phyloP scores from a whole-genome alignment of 2,113 vertebrate genomes.

The Heterocephalus glaber region DNA sequence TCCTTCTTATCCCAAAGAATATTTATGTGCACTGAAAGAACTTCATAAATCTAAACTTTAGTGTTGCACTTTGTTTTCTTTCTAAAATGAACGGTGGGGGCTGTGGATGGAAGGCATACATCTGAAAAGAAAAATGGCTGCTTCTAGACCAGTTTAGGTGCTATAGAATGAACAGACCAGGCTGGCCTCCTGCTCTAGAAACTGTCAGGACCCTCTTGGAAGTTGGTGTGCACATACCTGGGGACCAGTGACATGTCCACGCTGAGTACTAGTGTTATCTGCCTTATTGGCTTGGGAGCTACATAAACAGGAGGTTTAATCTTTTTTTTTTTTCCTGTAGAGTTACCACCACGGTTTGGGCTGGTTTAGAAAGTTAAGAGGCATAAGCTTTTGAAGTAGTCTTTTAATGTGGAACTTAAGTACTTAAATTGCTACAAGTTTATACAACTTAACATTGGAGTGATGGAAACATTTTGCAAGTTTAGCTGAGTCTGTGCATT shows the following conservation, averaged over 20 bases:
- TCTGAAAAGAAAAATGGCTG: neutral
- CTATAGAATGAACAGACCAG: neutral
- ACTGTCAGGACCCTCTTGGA: neutral
- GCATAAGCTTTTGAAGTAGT: neutral
- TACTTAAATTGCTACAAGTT: neutral
- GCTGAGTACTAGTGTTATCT: neutral
- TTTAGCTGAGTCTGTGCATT: neutral
- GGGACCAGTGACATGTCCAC: neutral
- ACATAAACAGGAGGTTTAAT: neutral
- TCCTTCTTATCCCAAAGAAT: neutral
- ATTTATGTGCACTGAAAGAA: neutral
- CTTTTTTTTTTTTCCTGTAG: neutral
- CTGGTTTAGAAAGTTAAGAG: conserved; percentile 4
- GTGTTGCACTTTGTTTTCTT: neutral
- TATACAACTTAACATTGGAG: neutral
- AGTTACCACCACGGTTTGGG: neutral
- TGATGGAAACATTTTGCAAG: neutral
- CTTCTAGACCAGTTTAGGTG: neutral
- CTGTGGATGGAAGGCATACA: neutral
- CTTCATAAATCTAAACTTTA: neutral
- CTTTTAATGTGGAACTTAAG: neutral
- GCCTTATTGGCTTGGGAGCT: neutral
- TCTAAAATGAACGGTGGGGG: neutral
- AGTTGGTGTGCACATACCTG: neutral
- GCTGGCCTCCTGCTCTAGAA: too few relatives aligned